Percentiles rank a stretch among this genome's conserved stretches.
These are phyloP conservation scores for Phacellophora camtschatica DNA, from an alignment of 30 jellyfish, hydroid and myxozoan genomes.

Conservation along the genomic window DNA sequence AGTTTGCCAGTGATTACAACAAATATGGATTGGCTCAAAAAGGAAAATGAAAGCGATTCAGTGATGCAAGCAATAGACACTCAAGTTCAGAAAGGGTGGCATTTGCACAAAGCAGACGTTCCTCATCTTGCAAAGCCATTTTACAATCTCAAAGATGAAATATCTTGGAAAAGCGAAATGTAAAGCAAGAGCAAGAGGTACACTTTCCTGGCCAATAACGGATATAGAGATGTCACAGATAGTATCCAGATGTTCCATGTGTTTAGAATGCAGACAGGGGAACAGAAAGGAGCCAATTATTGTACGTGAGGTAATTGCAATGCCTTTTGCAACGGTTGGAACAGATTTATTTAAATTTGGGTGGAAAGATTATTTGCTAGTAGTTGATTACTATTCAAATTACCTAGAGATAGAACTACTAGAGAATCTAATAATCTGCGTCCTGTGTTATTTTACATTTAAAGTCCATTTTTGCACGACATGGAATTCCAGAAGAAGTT, in stretches of 20 bases:
- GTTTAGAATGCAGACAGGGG: slow-evolving; percentile 22
- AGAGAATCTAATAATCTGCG: slow-evolving; percentile 25
- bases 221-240: background rate
- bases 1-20: slow-evolving; percentile 26
- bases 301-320: slow-evolving; percentile 14
- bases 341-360: slow-evolving; percentile 19
- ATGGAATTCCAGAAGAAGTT: slow-evolving; percentile 29
- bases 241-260: background rate
- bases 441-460: slow-evolving; percentile 12
- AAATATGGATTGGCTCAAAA: slow-evolving; percentile 8
- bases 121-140: slow-evolving; percentile 22
- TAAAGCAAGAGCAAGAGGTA: slow-evolving; percentile 32
- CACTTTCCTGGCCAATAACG: slow-evolving; percentile 39
- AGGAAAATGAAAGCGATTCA: slow-evolving; percentile 28
- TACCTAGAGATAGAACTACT: slow-evolving; percentile 35
- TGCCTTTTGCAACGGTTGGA: slow-evolving; percentile 35
- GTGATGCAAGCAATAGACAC: slow-evolving; percentile 27
- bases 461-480: slow-evolving; percentile 22
- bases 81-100: slow-evolving; percentile 40
- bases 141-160: slow-evolving; percentile 12
- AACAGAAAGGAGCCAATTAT: slow-evolving; percentile 6
- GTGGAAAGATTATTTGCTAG: slow-evolving; percentile 21
- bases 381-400: slow-evolving; percentile 36
- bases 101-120: slow-evolving; percentile 10
- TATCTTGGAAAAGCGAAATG: slow-evolving; percentile 30